These are phyloP conservation scores for Elgonia sp. DNA, from an alignment of 2,888 invertebrate species.

Conservation along the genomic window DNA sequence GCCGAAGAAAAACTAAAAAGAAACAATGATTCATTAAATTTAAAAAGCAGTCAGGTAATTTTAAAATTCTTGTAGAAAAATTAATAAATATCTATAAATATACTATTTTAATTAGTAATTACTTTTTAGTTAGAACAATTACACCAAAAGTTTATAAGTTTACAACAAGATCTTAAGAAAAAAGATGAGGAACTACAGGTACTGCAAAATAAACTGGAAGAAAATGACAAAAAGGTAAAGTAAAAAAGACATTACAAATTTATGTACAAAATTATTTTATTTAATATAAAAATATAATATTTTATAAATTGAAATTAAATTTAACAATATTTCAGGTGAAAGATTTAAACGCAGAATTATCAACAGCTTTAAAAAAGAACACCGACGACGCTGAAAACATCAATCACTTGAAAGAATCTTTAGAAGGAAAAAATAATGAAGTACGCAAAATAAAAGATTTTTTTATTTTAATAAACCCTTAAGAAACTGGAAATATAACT, in stretches of 20 bases:
- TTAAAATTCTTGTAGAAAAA: neutral
- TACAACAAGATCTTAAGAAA: conserved; percentile 1
- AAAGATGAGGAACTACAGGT: neutral
- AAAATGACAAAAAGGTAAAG: neutral
- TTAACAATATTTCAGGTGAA: neutral
- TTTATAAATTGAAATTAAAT: neutral
- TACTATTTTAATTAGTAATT: neutral
- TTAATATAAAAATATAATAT: neutral
- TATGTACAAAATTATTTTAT: neutral
- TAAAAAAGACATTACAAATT: neutral
- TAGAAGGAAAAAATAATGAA: neutral
- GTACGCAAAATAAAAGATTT: neutral
- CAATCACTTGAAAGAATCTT: neutral
- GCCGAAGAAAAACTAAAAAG: no score
- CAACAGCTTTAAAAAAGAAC: neutral
- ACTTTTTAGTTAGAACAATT: neutral
- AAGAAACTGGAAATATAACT: no score
- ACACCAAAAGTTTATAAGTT: neutral
- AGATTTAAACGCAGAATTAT: neutral
- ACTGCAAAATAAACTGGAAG: neutral
- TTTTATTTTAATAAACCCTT: neutral
- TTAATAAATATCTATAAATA: neutral
- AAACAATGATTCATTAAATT: no score
- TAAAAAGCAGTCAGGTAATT: neutral
- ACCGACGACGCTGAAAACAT: neutral